Percentiles rank a stretch among this genome's conserved stretches.
These are phyloP conservation scores for Peromyscus aztecus DNA, from an alignment of 2,797 vertebrate genomes.

Conservation along the genomic window DNA sequence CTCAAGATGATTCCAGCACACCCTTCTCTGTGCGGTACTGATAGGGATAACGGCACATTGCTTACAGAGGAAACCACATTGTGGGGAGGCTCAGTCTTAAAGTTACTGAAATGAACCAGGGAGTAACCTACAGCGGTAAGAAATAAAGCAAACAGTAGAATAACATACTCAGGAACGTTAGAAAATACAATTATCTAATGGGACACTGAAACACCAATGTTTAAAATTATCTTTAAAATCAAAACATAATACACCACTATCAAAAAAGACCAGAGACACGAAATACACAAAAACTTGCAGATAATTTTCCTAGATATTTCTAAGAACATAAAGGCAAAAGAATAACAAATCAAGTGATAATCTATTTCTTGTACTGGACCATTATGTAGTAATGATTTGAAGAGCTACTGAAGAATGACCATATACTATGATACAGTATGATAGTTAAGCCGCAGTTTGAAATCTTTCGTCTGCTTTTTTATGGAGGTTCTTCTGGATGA, in stretches of 20 bases:
- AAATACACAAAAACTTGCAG: neutral
- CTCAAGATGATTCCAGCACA: neutral
- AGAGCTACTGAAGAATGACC: neutral
- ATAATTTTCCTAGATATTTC: slow-evolving; percentile 54
- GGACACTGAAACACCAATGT: slow-evolving; percentile 13
- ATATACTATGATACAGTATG: neutral
- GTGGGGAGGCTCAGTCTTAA: neutral
- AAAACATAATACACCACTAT: neutral
- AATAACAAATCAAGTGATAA: slow-evolving; percentile 4
- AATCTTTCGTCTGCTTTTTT: neutral
- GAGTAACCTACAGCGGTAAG: slow-evolving; percentile 43
- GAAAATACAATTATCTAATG: neutral
- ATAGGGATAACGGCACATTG: neutral
- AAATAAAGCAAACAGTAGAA: slow-evolving; percentile 38
- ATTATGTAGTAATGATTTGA: neutral
- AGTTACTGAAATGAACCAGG: slow-evolving; percentile 7
- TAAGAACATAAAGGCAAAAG: neutral
- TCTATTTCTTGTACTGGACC: neutral
- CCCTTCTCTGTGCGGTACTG: neutral
- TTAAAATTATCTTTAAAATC: slow-evolving; percentile 46
- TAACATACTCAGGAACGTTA: slow-evolving; percentile 12
- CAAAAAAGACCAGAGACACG: slow-evolving; percentile 1
- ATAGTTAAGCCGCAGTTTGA: slow-evolving; percentile 13
- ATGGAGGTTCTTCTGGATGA: neutral
- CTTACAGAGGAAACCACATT: neutral